phyloP scores from a whole-genome alignment of 2,888 invertebrate species.

The Sphinx pinastri region DNA sequence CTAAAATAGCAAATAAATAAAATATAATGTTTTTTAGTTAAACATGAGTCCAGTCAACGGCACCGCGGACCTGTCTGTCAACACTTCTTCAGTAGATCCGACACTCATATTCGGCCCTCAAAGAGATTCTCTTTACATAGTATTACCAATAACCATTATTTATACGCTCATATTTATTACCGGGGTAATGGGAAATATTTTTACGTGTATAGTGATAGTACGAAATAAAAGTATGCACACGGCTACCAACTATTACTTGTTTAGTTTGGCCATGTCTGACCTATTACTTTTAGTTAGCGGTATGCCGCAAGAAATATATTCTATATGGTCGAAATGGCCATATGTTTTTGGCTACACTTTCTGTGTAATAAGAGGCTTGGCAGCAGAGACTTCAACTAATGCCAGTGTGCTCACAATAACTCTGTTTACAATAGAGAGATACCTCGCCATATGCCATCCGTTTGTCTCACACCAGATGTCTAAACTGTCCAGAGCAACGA shows the following conservation, averaged over 20 bases:
- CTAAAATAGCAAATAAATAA: background rate
- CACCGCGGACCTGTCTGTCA: conserved; percentile 36
- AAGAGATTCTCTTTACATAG: conserved; percentile 84
- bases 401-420: conserved; percentile 92
- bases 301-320: conserved; percentile 92
- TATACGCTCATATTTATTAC: conserved; percentile 91
- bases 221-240: conserved; percentile 93
- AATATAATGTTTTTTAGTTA: background rate
- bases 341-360: conserved; percentile 91
- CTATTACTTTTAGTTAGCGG: conserved; percentile 90
- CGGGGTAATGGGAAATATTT: conserved; percentile 91
- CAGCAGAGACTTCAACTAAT: conserved; percentile 92
- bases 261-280: conserved; percentile 93
- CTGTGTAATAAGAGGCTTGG: conserved; percentile 90
- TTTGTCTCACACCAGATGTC: conserved; percentile 92
- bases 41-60: conserved; percentile 31
- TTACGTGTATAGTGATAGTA: conserved; percentile 93
- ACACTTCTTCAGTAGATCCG: conserved; percentile 54
- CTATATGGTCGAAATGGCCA: conserved; percentile 90
- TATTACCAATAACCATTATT: conserved; percentile 89
- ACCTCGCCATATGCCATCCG: conserved; percentile 86
- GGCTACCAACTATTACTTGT: conserved; percentile 91
- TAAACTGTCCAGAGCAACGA: conserved; percentile 92
- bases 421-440: conserved; percentile 91
- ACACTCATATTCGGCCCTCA: conserved; percentile 70